Conservation (phyloP, 2,113 vertebrate genomes). For the Tachycineta bicolor region DNA sequence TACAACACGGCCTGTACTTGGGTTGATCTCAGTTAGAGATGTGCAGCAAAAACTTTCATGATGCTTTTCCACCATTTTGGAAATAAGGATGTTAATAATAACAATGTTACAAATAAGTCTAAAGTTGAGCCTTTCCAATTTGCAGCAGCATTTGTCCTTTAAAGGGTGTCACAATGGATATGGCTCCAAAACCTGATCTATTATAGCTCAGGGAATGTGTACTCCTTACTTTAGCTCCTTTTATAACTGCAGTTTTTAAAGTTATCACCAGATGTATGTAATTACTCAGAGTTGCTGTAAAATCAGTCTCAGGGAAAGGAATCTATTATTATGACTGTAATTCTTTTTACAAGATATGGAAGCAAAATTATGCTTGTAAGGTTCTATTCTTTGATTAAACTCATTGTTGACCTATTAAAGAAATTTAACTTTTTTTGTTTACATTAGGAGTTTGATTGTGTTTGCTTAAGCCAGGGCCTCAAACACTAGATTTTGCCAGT, state of each 20-base stretch:
- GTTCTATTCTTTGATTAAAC: slow-evolving; percentile 40
- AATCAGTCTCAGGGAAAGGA: slow-evolving; percentile 65
- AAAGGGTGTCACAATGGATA: slow-evolving; percentile 9
- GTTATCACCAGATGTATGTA: slow-evolving; percentile 62
- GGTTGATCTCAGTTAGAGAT: background rate
- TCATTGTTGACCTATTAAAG: slow-evolving; percentile 12
- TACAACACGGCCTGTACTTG: background rate
- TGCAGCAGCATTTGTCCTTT: background rate
- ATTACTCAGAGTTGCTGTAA: slow-evolving; percentile 66
- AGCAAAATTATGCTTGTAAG: slow-evolving; percentile 29
- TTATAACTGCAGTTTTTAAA: slow-evolving; percentile 58
- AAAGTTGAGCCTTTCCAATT: background rate
- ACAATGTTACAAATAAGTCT: slow-evolving; percentile 2
- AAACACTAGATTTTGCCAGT: background rate
- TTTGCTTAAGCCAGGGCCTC: background rate
- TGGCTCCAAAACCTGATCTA: slow-evolving; percentile 13
- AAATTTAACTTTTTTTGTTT: slow-evolving; percentile 17
- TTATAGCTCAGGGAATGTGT: background rate
- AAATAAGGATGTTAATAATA: slow-evolving; percentile 20
- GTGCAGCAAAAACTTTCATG: background rate
- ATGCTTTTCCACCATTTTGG: background rate
- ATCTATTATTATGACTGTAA: slow-evolving; percentile 53
- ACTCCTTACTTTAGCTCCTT: slow-evolving; percentile 46
- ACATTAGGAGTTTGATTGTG: background rate
- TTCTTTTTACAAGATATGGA: slow-evolving; percentile 41